Evolutionary conservation across 2,888 invertebrate species (phyloP).

Genomic region (Saturnia japonica): DNA sequence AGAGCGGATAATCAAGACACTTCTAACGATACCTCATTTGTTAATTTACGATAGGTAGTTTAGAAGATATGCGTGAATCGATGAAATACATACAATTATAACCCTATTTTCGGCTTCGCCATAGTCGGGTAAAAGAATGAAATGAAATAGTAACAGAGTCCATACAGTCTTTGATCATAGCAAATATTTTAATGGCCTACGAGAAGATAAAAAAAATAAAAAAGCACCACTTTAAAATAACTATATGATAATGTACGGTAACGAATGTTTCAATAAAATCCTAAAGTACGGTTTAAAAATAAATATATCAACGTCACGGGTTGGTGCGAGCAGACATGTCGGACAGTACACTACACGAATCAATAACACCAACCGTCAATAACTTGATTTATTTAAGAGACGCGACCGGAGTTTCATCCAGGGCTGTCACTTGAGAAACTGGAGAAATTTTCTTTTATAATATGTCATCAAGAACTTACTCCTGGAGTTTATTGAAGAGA

Average conservation of each 20-base stretch:
- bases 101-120: too few species aligned
- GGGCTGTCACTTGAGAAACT: not conserved
- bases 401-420: slow-evolving; percentile 5
- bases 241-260: not conserved
- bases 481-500: too few species aligned
- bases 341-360: slow-evolving; percentile 20
- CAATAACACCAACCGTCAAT: slow-evolving; percentile 14
- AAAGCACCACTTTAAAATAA: not conserved
- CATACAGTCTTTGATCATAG: not conserved
- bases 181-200: not conserved
- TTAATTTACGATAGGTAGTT: too few species aligned
- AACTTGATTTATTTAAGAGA: slow-evolving; percentile 16
- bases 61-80: too few species aligned
- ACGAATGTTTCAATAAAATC: not conserved
- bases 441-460: too few species aligned
- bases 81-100: too few species aligned
- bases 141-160: too few species aligned
- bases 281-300: slow-evolving; percentile 18
- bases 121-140: too few species aligned
- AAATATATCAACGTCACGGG: slow-evolving; percentile 12
- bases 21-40: too few species aligned
- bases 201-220: not conserved
- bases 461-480: too few species aligned
- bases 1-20: too few species aligned
- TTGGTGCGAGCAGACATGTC: slow-evolving; percentile 11